Evolutionary conservation across 2,797 vertebrate species (phyloP).

Genomic region (Lophius americanus): DNA sequence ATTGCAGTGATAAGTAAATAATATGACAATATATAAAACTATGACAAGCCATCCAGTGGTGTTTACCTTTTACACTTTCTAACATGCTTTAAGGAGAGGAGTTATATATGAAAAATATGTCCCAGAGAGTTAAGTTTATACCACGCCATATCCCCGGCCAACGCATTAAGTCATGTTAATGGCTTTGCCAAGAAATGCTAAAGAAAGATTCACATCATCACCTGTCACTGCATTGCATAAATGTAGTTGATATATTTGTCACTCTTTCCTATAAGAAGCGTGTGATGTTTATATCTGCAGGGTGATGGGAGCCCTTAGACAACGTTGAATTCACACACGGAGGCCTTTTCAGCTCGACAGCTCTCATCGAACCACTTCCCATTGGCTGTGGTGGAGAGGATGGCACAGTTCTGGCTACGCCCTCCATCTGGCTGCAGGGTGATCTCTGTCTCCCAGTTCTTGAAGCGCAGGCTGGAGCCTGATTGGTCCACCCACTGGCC

Average conservation of each 20-base stretch:
- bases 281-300: neutral
- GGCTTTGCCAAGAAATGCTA: conserved; percentile 23
- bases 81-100: neutral
- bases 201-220: conserved; percentile 13
- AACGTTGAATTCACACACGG: conserved; percentile 94
- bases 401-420: conserved; percentile 89
- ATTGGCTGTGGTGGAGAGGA: conserved; percentile 81
- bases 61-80: conserved; percentile 26
- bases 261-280: neutral
- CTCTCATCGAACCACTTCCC: conserved; percentile 95
- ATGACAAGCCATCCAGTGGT: conserved; percentile 42
- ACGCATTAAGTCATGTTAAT: conserved; percentile 6
- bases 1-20: conserved; percentile 2
- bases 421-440: conserved; percentile 92
- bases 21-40: neutral
- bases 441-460: conserved; percentile 96
- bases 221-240: conserved; percentile 4
- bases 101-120: conserved; percentile 7
- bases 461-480: conserved; percentile 82
- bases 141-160: neutral
- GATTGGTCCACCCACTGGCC: conserved; percentile 91
- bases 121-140: conserved; percentile 32
- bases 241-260: conserved; percentile 8
- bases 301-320: conserved; percentile 74
- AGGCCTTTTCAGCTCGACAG: conserved; percentile 88